Base-by-base conservation (phyloP, 1,140 invertebrate genomes). In the Scylla paramamosain region DNA sequence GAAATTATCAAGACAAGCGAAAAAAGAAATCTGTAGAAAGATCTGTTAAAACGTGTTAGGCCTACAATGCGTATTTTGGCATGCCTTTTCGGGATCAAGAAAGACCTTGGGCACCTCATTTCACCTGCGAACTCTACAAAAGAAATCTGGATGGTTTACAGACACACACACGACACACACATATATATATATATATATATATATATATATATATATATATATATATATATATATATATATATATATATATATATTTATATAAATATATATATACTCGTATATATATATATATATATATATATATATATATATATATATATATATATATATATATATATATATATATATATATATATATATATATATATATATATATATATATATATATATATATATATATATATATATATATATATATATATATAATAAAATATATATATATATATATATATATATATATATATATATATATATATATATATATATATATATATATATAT, bases 51-150 rank as follows among this genome's bases (percentile, higher is more conserved):
- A 88, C 32, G 91, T 39, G 91, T 39, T 10, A 92, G 32, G 91
- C 91, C 32, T 91, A 91, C 89, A 91, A 8, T 6, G 89, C 89
- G 25, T 91, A 91, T 39, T 91, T 91, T 25, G 91, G 91, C 39
- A 92, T 92, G 91, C 91, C 32, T 92, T 12, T 92, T 39, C 7
- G 91, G 32, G 91, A 92, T 92, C 32, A 92, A 86, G 91, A 86
- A 12, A 92, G 59, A 8, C 4, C 25, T 4, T 92, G 45, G 91
- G 91, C 91, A 92, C 48, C 91, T 92, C 83, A 86, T 92, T 48
- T 92, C 48, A 92, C 45, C 31, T 59, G 91, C 91, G 91, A 92
- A 46, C 83, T 29, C 91, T 92, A 8, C 12, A 92, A 48, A 93
- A 45, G 16, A 46, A 45, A 12, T 31, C 31, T 28, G 8, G 83